Base-by-base conservation (phyloP, 2,888 invertebrate species). In the Hipparchia sbordonii region DNA sequence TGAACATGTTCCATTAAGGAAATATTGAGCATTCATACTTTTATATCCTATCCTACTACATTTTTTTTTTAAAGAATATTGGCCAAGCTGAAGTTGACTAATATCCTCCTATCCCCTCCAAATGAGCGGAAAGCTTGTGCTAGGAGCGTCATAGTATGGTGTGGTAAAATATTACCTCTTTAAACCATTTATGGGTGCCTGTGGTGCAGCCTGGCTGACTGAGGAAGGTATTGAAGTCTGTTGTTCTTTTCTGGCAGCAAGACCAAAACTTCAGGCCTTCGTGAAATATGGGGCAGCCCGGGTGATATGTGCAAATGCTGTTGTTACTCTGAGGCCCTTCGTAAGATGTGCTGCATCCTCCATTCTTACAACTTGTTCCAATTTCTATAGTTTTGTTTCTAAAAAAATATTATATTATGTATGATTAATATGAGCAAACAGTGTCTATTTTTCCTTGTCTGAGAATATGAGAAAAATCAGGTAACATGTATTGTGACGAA, bases 181-280 rank as follows among this genome's bases (percentile, higher is more conserved):
- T 95, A 77, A 95, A 94, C 99, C 99, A 99, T 74, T 96, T 92
- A 90, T 99, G 99, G 66, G 94, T 94, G 6, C 98, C 99, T 72
- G 94, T 94, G 5, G 95, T 94, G 85, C 99, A 99, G 0, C 99
- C 99, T 68, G 95, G 96, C 93, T 99, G 99, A 71, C 96, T 97
- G 72, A 99, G 94, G 85, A 99, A 99, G 2, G 95, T 95, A 72
- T 97, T 95, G 86, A 99, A 99, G 86, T 99, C 99, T 0, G 98
- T 96, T 0, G 99, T 99, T 83, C 96, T 96, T 82, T 96, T 97
- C 81, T 97, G 96, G 85, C 99, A 99, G 85, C 99, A 99, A 0
- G 98, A 97, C 99, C 99, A 99, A 89, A 96, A 99, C 87, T 99
- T 99, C 86, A 99, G 93, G 0, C 99, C 99, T 93, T 99, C 99